A percentile compares a stretch with the other conserved stretches of the same genome.
Conservation (phyloP, 2,797 vertebrate species). For the Clarias platycephalus region DNA sequence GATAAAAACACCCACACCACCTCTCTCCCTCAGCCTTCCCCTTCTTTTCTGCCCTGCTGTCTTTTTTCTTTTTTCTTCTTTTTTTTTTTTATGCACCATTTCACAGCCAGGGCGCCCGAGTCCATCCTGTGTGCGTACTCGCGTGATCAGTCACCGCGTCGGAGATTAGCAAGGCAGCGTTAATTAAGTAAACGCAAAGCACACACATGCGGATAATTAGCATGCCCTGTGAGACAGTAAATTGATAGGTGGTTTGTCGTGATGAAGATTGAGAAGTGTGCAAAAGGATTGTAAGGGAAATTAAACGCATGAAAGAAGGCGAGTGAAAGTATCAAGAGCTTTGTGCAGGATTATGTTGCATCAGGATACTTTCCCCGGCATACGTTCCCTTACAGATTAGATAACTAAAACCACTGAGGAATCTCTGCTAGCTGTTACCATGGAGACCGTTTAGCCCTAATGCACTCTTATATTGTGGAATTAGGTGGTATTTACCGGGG, state of each 20-base stretch:
- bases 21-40: not conserved
- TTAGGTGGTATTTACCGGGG: not conserved
- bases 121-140: constrained; percentile 23
- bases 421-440: constrained; percentile 36
- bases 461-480: constrained; percentile 20
- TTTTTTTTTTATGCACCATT: constrained; percentile 32
- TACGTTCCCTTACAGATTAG: constrained; percentile 30
- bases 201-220: constrained; percentile 76
- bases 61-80: constrained; percentile 12
- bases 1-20: constrained; percentile 26
- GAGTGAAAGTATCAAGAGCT: constrained; percentile 56
- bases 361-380: constrained; percentile 26
- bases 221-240: constrained; percentile 69
- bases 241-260: constrained; percentile 69
- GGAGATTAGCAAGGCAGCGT: constrained; percentile 66
- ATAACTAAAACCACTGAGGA: constrained; percentile 16
- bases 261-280: constrained; percentile 67
- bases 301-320: constrained; percentile 15
- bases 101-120: constrained; percentile 16
- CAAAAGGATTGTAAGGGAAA: constrained; percentile 52
- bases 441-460: constrained; percentile 48
- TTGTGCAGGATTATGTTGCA: constrained; percentile 22
- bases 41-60: not conserved
- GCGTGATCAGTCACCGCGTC: constrained; percentile 65
- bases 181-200: constrained; percentile 75